Conservation (phyloP, 2,797 vertebrate species). For the Rhabdomys pumilio region DNA sequence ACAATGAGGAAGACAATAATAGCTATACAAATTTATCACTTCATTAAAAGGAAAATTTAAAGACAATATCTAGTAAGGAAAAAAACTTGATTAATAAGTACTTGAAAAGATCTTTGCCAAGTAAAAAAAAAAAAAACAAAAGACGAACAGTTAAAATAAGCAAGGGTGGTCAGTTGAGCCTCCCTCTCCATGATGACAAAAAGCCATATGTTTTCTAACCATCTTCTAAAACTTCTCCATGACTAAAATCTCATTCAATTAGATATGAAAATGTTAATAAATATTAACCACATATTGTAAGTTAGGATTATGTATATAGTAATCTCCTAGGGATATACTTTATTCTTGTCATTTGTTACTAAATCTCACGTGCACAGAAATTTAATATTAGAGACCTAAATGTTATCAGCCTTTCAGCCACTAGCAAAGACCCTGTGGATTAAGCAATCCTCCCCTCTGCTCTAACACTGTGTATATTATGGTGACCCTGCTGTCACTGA, state of each 20-base stretch:
- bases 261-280: slow-evolving; percentile 39
- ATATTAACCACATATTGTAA: not conserved
- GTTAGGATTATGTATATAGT: not conserved
- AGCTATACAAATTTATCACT: not conserved
- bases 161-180: not conserved
- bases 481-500: not conserved
- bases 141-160: not conserved
- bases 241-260: slow-evolving; percentile 1
- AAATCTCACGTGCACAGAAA: not conserved
- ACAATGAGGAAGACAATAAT: slow-evolving; percentile 11
- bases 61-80: not conserved
- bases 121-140: not conserved
- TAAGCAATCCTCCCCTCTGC: not conserved
- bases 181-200: not conserved
- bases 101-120: not conserved
- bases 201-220: not conserved
- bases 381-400: not conserved
- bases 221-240: not conserved
- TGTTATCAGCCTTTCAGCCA: not conserved
- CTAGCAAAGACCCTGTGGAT: not conserved
- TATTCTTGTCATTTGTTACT: slow-evolving; percentile 7
- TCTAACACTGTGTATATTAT: not conserved
- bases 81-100: slow-evolving; percentile 6
- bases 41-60: slow-evolving; percentile 25
- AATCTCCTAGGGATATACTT: not conserved